Conservation (phyloP, 2,113 vertebrate genomes). For the Mesocricetus auratus region DNA sequence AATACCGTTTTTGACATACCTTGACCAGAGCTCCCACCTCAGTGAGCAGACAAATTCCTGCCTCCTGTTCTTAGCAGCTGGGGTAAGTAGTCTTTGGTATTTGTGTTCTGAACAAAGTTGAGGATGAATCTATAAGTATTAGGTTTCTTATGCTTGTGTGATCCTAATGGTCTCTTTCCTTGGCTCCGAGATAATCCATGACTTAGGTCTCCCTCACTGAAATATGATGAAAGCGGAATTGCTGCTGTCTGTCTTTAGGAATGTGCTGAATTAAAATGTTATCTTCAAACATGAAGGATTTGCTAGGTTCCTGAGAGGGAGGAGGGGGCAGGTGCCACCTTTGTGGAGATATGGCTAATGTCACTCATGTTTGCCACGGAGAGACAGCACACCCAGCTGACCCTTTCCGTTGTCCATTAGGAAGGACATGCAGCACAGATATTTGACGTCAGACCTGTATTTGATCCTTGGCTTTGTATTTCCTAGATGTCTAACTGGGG, state of each 20-base stretch:
- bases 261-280: slow-evolving; percentile 19
- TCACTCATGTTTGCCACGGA: neutral
- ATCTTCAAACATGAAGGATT: slow-evolving; percentile 9
- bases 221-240: neutral
- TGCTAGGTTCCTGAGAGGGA: neutral
- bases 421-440: neutral
- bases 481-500: neutral
- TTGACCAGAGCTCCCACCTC: neutral
- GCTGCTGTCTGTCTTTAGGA: slow-evolving; percentile 12
- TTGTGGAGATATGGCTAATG: neutral
- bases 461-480: slow-evolving; percentile 18
- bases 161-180: slow-evolving; percentile 6
- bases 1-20: neutral
- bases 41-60: neutral
- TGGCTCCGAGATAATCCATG: neutral
- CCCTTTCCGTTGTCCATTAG: neutral
- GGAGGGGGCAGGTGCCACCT: neutral
- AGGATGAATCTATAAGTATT: slow-evolving; percentile 13
- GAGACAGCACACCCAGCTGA: neutral
- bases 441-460: neutral
- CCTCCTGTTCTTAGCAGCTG: neutral
- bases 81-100: neutral
- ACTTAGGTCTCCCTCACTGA: neutral
- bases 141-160: neutral
- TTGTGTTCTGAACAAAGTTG: slow-evolving; percentile 4